Percentiles rank a stretch among this genome's conserved stretches.
Conservation (phyloP, 2,888 invertebrate species). For the Ramazzottius varieornatus region DNA sequence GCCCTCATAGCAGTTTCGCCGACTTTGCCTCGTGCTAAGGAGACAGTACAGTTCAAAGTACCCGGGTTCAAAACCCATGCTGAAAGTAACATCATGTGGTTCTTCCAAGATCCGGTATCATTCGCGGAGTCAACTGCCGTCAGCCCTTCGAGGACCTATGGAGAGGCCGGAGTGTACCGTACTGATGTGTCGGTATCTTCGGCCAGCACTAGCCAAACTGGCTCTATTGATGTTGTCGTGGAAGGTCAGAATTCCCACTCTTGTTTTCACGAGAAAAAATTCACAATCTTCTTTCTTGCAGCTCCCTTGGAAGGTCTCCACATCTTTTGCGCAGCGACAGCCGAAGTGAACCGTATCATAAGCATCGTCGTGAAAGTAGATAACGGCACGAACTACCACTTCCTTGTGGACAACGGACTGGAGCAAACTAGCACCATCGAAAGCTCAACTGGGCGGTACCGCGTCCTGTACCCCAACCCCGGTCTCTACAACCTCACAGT, state of each 20-base stretch:
- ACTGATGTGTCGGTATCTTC: neutral
- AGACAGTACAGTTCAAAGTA: neutral
- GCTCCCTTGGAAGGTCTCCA: neutral
- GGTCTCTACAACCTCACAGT: neutral
- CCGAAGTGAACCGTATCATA: neutral
- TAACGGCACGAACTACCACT: neutral
- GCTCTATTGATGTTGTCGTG: neutral
- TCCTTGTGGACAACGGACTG: neutral
- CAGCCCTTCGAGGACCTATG: neutral
- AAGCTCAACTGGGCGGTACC: neutral
- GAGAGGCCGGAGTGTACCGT: neutral
- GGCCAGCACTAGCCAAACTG: neutral
- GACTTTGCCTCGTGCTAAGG: neutral
- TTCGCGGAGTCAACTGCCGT: neutral
- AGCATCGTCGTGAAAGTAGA: neutral
- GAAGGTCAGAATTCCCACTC: neutral
- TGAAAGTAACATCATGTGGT: neutral
- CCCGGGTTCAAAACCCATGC: neutral
- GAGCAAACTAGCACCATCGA: neutral
- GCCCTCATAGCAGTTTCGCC: neutral
- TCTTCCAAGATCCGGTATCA: neutral
- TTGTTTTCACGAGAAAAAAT: neutral
- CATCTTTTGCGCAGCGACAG: neutral
- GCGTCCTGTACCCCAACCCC: neutral
- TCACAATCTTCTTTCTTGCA: neutral